phyloP scores from a whole-genome alignment of 2,113 vertebrate species.

The Larimichthys polyactis region DNA sequence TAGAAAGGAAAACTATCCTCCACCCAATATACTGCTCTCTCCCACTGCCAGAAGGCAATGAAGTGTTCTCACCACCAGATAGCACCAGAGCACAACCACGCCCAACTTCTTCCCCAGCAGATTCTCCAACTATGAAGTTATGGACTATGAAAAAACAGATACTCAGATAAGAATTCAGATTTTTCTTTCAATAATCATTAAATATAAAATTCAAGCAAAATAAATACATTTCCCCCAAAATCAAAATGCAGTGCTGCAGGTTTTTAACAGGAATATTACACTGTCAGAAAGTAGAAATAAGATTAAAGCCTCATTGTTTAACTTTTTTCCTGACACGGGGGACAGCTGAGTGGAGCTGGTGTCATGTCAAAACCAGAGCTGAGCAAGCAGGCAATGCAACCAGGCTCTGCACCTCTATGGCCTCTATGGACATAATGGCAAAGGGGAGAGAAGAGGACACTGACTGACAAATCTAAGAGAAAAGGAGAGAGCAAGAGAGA shows the following conservation, averaged over 20 bases:
- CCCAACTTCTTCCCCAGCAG: background rate
- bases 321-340: too few relatives aligned
- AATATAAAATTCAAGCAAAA: background rate
- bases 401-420: too few relatives aligned
- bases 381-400: too few relatives aligned
- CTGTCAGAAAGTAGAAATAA: background rate
- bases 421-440: too few relatives aligned
- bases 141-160: background rate
- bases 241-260: background rate
- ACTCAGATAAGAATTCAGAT: background rate
- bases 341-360: too few relatives aligned
- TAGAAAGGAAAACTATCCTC: slow-evolving; percentile 51
- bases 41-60: background rate
- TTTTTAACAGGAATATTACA: background rate
- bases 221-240: background rate
- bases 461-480: too few relatives aligned
- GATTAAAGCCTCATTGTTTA: background rate
- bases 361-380: too few relatives aligned
- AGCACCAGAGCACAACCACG: slow-evolving; percentile 45
- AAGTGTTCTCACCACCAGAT: slow-evolving; percentile 60
- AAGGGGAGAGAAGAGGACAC: too few relatives aligned
- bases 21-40: background rate
- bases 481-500: too few relatives aligned
- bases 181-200: background rate
- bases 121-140: background rate